Percentiles rank a stretch among this genome's conserved stretches.
Evolutionary conservation across 2,113 vertebrate species (phyloP).

Genomic region (Pelvicachromis taeniatus): DNA sequence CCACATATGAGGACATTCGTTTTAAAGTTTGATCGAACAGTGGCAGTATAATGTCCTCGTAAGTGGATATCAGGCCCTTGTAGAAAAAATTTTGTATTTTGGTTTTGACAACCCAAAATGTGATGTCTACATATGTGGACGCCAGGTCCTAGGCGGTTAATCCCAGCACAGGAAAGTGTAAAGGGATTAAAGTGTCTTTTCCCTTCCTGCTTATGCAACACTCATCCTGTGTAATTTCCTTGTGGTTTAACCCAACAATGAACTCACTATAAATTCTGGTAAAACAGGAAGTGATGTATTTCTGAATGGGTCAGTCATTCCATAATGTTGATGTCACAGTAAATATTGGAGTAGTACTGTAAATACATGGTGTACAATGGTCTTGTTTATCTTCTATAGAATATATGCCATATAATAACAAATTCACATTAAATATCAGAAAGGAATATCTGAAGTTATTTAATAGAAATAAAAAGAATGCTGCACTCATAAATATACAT

Average conservation of each 20-base stretch:
- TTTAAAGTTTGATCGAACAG: too few relatives aligned
- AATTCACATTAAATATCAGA: not conserved
- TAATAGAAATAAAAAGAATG: not conserved
- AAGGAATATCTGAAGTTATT: not conserved
- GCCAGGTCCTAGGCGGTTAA: too few relatives aligned
- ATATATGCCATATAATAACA: not conserved
- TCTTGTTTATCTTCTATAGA: not conserved
- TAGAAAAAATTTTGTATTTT: too few relatives aligned
- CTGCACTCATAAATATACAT: not conserved
- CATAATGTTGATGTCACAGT: not conserved
- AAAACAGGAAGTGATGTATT: not conserved
- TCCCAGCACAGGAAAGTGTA: not conserved
- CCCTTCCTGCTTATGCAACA: not conserved
- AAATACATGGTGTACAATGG: not conserved
- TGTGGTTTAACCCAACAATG: not conserved
- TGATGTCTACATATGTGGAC: too few relatives aligned
- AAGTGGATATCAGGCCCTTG: too few relatives aligned
- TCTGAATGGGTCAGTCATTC: not conserved
- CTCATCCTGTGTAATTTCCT: not conserved
- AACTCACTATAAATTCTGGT: not conserved
- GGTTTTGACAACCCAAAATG: too few relatives aligned
- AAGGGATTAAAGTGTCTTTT: not conserved
- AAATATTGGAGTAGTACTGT: not conserved
- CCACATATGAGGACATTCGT: too few relatives aligned
- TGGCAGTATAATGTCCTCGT: too few relatives aligned